phyloP scores from a whole-genome alignment of 1,140 invertebrate species.

The Trachelipus rathkii region DNA sequence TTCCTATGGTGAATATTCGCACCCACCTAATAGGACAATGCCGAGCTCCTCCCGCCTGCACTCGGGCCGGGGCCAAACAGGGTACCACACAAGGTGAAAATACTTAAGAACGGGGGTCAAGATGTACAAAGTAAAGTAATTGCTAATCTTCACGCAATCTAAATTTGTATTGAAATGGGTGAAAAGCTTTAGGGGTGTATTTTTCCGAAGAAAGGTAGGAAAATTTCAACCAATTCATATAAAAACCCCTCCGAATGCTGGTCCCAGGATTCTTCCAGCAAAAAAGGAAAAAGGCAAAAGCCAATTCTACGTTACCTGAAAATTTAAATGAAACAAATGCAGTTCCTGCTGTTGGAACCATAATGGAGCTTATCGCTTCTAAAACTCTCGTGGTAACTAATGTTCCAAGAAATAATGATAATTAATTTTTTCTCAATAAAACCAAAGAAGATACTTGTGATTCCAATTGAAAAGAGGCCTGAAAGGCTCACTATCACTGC shows the following conservation, averaged over 20 bases:
- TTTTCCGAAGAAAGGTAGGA: slow-evolving; percentile 47
- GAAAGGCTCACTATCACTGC: slow-evolving; percentile 13
- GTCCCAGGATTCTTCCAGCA: slow-evolving; percentile 39
- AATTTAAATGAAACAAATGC: slow-evolving; percentile 17
- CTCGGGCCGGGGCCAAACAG: no score
- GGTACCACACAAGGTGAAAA: no score
- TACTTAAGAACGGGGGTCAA: no score
- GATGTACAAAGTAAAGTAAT: no score
- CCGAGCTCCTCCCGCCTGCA: no score
- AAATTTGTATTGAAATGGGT: no score
- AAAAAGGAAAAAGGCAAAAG: slow-evolving; percentile 16
- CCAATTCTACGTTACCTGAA: slow-evolving; percentile 11
- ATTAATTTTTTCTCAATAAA: not conserved
- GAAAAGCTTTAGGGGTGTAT: no score
- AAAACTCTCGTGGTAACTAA: not conserved
- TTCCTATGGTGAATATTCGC: no score
- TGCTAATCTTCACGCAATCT: no score
- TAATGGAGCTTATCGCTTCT: slow-evolving; percentile 9
- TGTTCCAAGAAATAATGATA: not conserved
- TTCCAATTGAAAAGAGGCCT: slow-evolving; percentile 12
- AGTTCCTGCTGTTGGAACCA: slow-evolving; percentile 4
- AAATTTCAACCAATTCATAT: slow-evolving; percentile 46
- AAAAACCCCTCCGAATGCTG: slow-evolving; percentile 47
- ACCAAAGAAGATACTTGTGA: slow-evolving; percentile 17
- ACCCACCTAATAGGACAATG: no score